These are phyloP conservation scores for Penaeus chinensis DNA, from an alignment of 1,140 invertebrate species.

Conservation along the genomic window DNA sequence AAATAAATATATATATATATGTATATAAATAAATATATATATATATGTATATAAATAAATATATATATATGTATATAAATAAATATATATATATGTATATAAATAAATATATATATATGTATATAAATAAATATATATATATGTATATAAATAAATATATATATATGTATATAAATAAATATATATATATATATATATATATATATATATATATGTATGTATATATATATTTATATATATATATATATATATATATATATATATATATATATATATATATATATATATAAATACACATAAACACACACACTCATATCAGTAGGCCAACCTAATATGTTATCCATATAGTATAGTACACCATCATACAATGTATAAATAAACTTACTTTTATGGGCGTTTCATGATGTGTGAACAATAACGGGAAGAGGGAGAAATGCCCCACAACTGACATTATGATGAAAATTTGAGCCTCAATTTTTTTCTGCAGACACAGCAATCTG, in stretches of 20 bases:
- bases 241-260: constrained; percentile 14
- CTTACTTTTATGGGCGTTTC: constrained; percentile 68
- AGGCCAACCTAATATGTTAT: not conserved
- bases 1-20: too few species aligned
- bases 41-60: too few species aligned
- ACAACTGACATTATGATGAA: constrained; percentile 80
- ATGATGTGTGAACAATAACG: constrained; percentile 83
- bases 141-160: too few species aligned
- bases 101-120: too few species aligned
- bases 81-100: too few species aligned
- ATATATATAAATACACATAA: not conserved
- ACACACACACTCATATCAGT: too few species aligned
- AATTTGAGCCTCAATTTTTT: constrained; percentile 75
- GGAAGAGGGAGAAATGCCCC: constrained; percentile 89
- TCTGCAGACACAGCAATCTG: constrained; percentile 77
- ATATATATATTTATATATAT: constrained; percentile 21
- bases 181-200: too few species aligned
- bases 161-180: too few species aligned
- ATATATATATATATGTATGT: constrained; percentile 7
- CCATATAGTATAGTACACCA: not conserved
- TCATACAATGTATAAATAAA: not conserved
- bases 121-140: too few species aligned
- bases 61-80: too few species aligned
- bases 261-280: constrained; percentile 24
- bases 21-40: too few species aligned